These are phyloP conservation scores for Myxocyprinus asiaticus DNA, from an alignment of 2,113 vertebrate species.

Conservation along the genomic window DNA sequence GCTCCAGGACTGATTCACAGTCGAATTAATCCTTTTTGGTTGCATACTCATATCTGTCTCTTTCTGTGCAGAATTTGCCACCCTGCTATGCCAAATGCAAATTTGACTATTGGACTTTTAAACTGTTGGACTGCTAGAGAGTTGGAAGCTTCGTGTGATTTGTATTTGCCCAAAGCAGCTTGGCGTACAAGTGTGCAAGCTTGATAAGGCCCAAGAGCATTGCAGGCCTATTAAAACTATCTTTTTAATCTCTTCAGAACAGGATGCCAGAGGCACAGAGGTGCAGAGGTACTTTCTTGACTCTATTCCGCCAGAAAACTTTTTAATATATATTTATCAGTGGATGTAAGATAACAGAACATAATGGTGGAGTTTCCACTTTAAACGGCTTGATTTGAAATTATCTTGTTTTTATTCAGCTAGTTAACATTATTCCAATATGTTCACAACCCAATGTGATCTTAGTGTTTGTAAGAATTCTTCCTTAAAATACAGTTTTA, in stretches of 20 bases:
- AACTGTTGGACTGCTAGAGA: slow-evolving; percentile 17
- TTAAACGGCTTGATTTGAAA: slow-evolving; percentile 58
- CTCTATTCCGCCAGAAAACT: slow-evolving; percentile 22
- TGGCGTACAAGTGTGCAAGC: slow-evolving; percentile 28
- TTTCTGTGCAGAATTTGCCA: slow-evolving; percentile 25
- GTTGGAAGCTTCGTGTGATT: slow-evolving; percentile 21
- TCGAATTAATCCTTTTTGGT: slow-evolving; percentile 5
- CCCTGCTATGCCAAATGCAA: slow-evolving; percentile 35
- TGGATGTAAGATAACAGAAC: slow-evolving; percentile 28
- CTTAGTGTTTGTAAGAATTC: too few species aligned
- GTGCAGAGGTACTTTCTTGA: slow-evolving; percentile 23
- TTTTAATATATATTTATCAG: slow-evolving; percentile 17
- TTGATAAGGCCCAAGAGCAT: slow-evolving; percentile 39
- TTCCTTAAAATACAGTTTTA: too few species aligned
- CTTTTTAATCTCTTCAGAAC: slow-evolving; percentile 40
- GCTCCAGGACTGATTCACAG: background rate
- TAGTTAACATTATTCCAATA: slow-evolving; percentile 52
- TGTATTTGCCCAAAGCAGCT: slow-evolving; percentile 41
- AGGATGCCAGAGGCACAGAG: slow-evolving; percentile 30
- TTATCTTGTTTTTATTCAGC: slow-evolving; percentile 56
- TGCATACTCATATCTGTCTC: slow-evolving; percentile 4
- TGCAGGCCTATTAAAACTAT: slow-evolving; percentile 26
- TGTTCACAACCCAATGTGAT: too few species aligned
- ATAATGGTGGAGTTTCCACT: slow-evolving; percentile 40
- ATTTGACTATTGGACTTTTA: slow-evolving; percentile 25